These are phyloP conservation scores for Myotis planiceps DNA, from an alignment of 2,797 vertebrate species.

Conservation along the genomic window DNA sequence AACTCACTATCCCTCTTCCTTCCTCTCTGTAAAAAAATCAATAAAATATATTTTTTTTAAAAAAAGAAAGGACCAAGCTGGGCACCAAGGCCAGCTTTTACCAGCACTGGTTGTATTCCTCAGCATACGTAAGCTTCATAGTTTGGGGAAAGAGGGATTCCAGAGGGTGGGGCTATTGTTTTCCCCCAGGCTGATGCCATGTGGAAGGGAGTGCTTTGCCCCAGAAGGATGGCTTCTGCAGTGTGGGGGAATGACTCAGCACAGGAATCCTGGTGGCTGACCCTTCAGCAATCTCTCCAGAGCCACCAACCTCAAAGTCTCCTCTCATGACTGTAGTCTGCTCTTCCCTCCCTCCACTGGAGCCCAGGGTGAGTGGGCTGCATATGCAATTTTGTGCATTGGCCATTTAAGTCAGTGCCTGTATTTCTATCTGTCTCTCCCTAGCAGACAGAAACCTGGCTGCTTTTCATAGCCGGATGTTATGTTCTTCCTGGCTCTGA, in stretches of 20 bases:
- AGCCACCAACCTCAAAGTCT: background rate
- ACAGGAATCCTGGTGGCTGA: background rate
- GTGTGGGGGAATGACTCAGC: background rate
- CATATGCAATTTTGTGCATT: background rate
- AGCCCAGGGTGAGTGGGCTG: background rate
- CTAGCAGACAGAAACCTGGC: background rate
- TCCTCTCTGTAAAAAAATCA: no score
- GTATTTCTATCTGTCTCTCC: background rate
- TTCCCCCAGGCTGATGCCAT: background rate
- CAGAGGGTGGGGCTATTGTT: background rate
- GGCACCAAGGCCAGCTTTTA: background rate
- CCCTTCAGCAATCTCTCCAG: background rate
- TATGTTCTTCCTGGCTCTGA: background rate
- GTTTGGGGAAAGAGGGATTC: background rate
- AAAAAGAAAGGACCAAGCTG: background rate
- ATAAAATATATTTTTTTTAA: no score
- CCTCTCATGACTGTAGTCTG: background rate
- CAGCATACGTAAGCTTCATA: background rate
- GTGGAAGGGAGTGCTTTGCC: background rate
- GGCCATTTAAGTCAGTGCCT: background rate
- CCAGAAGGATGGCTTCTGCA: background rate
- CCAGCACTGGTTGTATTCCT: background rate
- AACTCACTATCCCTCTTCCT: no score
- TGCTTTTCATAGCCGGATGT: background rate
- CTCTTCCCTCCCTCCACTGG: background rate